Evolutionary conservation across 1,140 invertebrate species (phyloP).

Genomic region (Drosophila parabipectinata): DNA sequence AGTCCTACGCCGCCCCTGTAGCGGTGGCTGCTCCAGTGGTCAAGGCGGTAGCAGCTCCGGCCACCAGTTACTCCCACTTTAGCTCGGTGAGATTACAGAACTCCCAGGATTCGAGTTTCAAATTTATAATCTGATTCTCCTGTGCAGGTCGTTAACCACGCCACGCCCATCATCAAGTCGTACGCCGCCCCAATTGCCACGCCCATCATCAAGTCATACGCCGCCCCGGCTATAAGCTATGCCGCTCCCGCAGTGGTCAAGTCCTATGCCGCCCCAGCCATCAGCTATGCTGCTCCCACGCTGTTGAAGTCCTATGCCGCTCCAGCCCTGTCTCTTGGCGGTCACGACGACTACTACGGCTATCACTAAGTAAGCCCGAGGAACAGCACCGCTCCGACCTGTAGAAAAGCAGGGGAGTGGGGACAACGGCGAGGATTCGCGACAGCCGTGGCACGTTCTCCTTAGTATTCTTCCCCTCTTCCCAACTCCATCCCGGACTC

Average conservation of each 20-base stretch:
- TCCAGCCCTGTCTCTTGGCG: slow-evolving; percentile 54
- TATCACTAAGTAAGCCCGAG: slow-evolving; percentile 17
- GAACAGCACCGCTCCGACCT: slow-evolving; percentile 26
- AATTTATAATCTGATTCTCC: not conserved
- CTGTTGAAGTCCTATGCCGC: slow-evolving; percentile 60
- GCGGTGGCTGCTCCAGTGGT: slow-evolving; percentile 47
- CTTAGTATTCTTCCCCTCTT: slow-evolving; percentile 28
- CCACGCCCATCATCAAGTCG: slow-evolving; percentile 51
- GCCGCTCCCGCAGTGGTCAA: not conserved
- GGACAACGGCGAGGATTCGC: slow-evolving; percentile 9
- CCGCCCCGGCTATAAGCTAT: slow-evolving; percentile 21
- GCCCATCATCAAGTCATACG: slow-evolving; percentile 48
- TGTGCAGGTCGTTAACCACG: slow-evolving; percentile 55
- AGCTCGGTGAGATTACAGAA: slow-evolving; percentile 58
- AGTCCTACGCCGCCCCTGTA: slow-evolving; percentile 2
- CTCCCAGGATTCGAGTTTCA: not conserved
- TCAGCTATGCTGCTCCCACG: slow-evolving; percentile 36
- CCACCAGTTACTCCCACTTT: slow-evolving; percentile 69
- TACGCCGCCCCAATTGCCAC: slow-evolving; percentile 48
- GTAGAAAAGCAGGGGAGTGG: slow-evolving; percentile 1
- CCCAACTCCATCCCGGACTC: slow-evolving; percentile 16
- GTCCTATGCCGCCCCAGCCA: slow-evolving; percentile 20
- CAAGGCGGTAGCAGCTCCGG: slow-evolving; percentile 61
- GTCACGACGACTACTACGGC: slow-evolving; percentile 64
- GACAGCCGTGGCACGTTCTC: slow-evolving; percentile 58